Conservation (phyloP, 30 jellyfish, hydroid and myxozoan species). For the Chironex yamaguchii region DNA sequence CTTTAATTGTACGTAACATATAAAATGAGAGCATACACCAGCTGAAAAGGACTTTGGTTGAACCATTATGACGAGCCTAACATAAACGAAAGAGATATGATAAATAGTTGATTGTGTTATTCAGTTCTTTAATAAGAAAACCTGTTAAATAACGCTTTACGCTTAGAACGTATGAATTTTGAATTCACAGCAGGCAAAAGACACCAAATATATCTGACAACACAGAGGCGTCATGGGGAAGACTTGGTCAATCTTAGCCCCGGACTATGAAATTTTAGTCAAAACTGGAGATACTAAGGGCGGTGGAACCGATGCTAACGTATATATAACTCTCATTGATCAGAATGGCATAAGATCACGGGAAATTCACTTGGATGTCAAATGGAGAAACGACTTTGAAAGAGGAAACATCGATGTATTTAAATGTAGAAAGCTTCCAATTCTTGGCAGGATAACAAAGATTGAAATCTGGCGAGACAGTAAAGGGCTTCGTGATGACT, state of each 20-base stretch:
- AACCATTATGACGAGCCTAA: no score
- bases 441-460: slow-evolving; percentile 53
- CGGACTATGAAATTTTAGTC: slow-evolving; percentile 79
- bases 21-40: no score
- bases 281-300: slow-evolving; percentile 98
- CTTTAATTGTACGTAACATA: no score
- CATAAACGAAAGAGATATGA: no score
- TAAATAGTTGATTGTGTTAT: no score
- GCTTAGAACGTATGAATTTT: no score
- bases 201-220: no score
- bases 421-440: slow-evolving; percentile 72
- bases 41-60: no score
- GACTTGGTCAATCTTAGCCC: slow-evolving; percentile 61
- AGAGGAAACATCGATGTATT: slow-evolving; percentile 85
- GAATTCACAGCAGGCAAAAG: no score
- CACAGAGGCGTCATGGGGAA: no score
- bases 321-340: slow-evolving; percentile 77
- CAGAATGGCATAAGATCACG: slow-evolving; percentile 76
- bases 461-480: slow-evolving; percentile 87
- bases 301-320: slow-evolving; percentile 94
- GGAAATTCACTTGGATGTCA: slow-evolving; percentile 72
- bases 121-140: no score
- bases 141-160: no score
- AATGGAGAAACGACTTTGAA: slow-evolving; percentile 95
- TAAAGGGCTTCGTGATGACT: slow-evolving; percentile 87